Evolutionary conservation across 2,888 invertebrate species (phyloP), one percentile per base, ranked within the genome.

Genomic region (Drosophila peninsularis): DNA sequence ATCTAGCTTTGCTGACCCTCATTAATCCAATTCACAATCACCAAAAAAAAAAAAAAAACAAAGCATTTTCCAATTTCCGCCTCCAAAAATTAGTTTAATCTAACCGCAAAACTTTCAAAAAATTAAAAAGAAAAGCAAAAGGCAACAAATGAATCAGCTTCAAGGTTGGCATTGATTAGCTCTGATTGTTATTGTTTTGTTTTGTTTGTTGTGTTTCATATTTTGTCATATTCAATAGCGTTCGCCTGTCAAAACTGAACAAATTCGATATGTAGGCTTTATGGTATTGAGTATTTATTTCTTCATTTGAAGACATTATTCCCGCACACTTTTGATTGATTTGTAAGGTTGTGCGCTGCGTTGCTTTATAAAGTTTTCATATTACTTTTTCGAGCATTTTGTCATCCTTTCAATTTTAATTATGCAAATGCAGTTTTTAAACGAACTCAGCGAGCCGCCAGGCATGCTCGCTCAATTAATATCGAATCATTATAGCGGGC

Each of bases 121-220:
- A 60, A 1, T 5, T 56, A 55, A 10, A 67, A 30, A 56, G 32
- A 60, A 44, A 42, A 45, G 10, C 49, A 56, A 19, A 27, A 27
- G 7, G 7, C 27, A 27, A 27, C 2, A 21, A 44, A 57, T 65
- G 39, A 30, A 24, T 14, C 36, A 36, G 36, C 41, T 65, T 76
- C 76, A 82, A 82, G 82, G 82, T 62, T 83, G 76, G 36, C 69
- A 76, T 80, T 78, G 81, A 81, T 82, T 83, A 78, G 70, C 76
- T 36, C 34, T 56, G 27, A 67, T 75, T 73, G 62, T 66, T 76
- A 75, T 84, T 81, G 61, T 66, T 65, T 75, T 69, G 61, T 65
- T 41, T 62, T 52, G 55, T 50, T 74, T 42, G 55, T 57, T 52
- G 57, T 58, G 50, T 24, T 68, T 64, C 37, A 67, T 64, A 70